Evolutionary conservation across 2,113 vertebrate genomes (phyloP).

Genomic region (Tachysurus fulvidraco): DNA sequence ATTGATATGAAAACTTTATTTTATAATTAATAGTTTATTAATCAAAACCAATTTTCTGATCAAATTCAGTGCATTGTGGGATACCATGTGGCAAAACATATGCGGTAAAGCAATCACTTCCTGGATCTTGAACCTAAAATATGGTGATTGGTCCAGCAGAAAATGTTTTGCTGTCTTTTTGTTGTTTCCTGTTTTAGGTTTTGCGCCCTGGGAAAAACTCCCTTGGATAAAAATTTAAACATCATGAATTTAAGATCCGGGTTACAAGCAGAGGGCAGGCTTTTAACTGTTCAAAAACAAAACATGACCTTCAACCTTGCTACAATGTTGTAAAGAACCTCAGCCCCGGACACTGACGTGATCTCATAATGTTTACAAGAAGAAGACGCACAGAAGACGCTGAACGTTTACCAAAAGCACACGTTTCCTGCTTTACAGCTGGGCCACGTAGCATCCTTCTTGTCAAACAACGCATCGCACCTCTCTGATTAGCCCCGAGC

Average conservation of each 20-base stretch:
- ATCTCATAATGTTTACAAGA: background rate
- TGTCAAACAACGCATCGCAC: constrained; percentile 47
- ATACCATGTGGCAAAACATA: background rate
- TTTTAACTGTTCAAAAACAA: background rate
- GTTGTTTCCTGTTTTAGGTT: background rate
- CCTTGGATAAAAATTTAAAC: background rate
- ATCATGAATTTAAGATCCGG: background rate
- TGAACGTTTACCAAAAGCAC: background rate
- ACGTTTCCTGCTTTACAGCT: constrained; percentile 37
- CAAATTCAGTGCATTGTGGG: background rate
- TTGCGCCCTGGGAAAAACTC: background rate
- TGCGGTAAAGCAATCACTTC: background rate
- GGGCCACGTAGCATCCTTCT: background rate
- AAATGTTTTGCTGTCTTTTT: background rate
- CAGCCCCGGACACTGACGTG: background rate
- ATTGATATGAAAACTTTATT: background rate
- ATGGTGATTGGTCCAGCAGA: background rate
- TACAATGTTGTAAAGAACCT: background rate
- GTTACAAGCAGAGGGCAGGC: background rate
- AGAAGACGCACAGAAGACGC: background rate
- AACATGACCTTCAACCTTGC: background rate
- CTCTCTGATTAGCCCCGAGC: constrained; percentile 45
- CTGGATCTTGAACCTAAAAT: background rate
- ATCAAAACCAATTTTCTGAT: background rate
- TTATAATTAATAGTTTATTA: background rate